Percentiles rank a stretch among this genome's conserved stretches.
phyloP scores from a whole-genome alignment of 2,797 vertebrate species.

The Oceanodroma leucorhoa region DNA sequence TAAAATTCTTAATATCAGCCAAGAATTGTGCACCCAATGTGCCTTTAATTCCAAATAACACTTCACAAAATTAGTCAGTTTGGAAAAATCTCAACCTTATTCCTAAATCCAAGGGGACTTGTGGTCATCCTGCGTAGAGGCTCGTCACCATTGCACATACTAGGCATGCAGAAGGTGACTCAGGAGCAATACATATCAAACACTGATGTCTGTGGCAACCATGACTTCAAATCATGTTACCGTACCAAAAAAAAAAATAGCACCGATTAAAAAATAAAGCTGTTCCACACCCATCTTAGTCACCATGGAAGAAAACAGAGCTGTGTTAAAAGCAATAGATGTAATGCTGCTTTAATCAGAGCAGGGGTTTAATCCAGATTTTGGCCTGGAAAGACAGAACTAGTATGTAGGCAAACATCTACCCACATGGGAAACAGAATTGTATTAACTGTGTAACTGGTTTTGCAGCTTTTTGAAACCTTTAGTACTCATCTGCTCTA shows the following conservation, averaged over 20 bases:
- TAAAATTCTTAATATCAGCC: not conserved
- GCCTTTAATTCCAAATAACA: not conserved
- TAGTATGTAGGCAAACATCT: not conserved
- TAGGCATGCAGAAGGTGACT: not conserved
- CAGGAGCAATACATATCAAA: not conserved
- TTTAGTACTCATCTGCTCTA: not conserved
- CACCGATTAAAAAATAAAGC: not conserved
- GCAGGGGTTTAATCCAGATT: not conserved
- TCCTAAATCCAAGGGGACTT: not conserved
- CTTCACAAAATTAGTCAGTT: not conserved
- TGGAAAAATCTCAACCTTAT: not conserved
- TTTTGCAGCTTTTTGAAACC: not conserved
- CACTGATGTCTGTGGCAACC: not conserved
- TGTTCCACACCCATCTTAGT: not conserved
- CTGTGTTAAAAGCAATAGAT: not conserved
- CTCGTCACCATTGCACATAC: not conserved
- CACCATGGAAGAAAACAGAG: not conserved
- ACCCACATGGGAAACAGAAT: not conserved
- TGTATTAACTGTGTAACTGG: not conserved
- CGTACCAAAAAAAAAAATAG: not conserved
- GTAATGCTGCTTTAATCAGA: not conserved
- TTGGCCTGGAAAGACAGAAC: not conserved
- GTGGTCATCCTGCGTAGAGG: not conserved
- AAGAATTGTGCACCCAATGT: not conserved
- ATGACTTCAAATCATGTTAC: not conserved